These are phyloP conservation scores for Cotesia vestalis DNA, from an alignment of 1,140 invertebrate genomes.

Conservation along the genomic window DNA sequence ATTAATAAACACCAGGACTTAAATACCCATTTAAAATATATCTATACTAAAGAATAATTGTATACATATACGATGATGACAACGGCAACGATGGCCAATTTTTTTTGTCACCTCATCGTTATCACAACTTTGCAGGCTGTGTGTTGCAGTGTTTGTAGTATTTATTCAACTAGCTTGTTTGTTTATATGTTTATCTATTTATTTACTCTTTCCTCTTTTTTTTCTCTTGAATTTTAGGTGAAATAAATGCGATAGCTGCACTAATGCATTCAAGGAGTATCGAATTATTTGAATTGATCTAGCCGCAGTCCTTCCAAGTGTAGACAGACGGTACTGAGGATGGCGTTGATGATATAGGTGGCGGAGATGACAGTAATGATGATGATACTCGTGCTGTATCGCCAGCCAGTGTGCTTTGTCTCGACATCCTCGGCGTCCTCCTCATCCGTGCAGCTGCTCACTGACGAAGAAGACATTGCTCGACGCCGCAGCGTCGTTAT, in stretches of 20 bases:
- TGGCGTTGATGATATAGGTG: background rate
- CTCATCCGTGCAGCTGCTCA: conserved; percentile 50
- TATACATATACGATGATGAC: background rate
- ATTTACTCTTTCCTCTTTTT: background rate
- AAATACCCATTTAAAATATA: too few relatives aligned
- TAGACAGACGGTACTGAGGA: conserved; percentile 35
- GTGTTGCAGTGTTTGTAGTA: background rate
- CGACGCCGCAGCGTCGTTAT: conserved; percentile 34
- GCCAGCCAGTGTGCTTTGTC: conserved; percentile 49
- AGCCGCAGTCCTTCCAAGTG: conserved; percentile 64
- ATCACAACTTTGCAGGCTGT: conserved; percentile 2
- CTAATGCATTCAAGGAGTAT: background rate
- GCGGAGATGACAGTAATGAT: too few relatives aligned
- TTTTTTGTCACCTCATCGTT: conserved; percentile 33
- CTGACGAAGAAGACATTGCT: conserved; percentile 56
- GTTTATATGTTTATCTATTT: background rate
- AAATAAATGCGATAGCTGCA: background rate
- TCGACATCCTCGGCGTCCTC: conserved; percentile 65
- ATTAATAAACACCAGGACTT: background rate
- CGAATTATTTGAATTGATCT: conserved; percentile 38
- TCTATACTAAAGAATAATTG: background rate
- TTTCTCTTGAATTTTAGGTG: background rate
- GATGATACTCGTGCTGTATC: conserved; percentile 14
- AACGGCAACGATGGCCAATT: conserved; percentile 29
- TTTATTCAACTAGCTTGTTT: background rate